A percentile compares a stretch with the other conserved stretches of the same genome.
phyloP scores from a whole-genome alignment of 2,113 vertebrate species.

The Cromileptes altivelis region DNA sequence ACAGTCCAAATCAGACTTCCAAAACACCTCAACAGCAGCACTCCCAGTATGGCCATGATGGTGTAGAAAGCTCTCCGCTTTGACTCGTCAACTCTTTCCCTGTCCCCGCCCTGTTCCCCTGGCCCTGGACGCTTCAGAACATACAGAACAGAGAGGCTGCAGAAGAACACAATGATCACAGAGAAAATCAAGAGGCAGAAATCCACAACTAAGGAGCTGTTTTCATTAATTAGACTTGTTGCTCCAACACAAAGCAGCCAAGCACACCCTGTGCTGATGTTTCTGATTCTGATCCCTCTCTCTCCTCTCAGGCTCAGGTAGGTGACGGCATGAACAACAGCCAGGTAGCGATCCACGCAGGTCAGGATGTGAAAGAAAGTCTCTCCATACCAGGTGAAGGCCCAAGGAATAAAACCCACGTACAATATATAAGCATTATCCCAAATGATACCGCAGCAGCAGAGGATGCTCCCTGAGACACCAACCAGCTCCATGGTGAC shows the following conservation, averaged over 20 bases:
- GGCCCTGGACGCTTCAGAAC: not conserved
- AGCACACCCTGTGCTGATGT: not conserved
- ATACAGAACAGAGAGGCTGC: not conserved
- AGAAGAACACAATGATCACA: not conserved
- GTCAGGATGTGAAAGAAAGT: not conserved
- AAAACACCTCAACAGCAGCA: not conserved
- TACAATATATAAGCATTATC: not conserved
- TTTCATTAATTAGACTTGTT: too few relatives aligned
- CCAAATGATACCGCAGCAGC: not conserved
- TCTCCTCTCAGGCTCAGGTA: not conserved
- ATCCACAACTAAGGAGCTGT: not conserved
- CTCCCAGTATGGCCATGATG: not conserved
- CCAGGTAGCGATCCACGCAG: not conserved
- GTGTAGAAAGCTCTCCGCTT: not conserved
- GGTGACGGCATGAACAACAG: not conserved
- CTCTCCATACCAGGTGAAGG: not conserved
- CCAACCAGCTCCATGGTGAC: not conserved
- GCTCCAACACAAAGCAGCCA: not conserved
- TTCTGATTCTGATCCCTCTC: not conserved
- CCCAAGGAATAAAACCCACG: not conserved
- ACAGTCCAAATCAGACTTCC: too few relatives aligned
- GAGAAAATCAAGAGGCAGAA: not conserved
- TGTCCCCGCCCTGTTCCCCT: not conserved
- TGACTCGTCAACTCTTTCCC: not conserved
- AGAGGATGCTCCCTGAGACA: rapidly evolving